These are phyloP conservation scores for Iselma pallidipennis DNA, from an alignment of 2,888 invertebrate species.

Conservation along the genomic window DNA sequence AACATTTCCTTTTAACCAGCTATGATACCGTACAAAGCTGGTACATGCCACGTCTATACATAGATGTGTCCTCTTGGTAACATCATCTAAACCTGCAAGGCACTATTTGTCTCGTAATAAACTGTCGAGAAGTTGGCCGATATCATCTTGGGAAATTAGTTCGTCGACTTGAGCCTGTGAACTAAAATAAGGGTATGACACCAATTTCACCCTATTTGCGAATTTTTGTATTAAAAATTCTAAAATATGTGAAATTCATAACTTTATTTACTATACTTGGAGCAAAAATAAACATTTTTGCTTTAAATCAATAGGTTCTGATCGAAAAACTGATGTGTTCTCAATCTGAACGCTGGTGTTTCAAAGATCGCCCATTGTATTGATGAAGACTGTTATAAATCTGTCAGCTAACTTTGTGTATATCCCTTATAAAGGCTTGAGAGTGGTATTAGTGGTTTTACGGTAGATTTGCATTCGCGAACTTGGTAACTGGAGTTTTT, in stretches of 20 bases:
- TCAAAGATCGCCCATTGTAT: constrained; percentile 33
- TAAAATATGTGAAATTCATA: too few species aligned
- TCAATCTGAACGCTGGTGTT: constrained; percentile 6
- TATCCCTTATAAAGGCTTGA: constrained; percentile 44
- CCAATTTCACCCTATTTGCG: background rate
- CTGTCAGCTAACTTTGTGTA: constrained; percentile 47
- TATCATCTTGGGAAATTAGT: constrained; percentile 4
- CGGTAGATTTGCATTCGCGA: constrained; percentile 53
- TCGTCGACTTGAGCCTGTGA: constrained; percentile 1
- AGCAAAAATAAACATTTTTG: too few species aligned
- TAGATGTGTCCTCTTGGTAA: background rate
- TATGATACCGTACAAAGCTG: background rate
- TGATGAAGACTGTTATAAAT: constrained; percentile 48
- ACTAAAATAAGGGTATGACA: background rate
- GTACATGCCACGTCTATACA: background rate
- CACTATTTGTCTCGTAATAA: constrained; percentile 4
- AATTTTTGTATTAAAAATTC: background rate
- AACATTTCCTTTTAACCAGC: background rate
- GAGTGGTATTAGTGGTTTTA: constrained; percentile 52
- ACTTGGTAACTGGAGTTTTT: too few species aligned
- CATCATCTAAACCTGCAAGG: background rate
- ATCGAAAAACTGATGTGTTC: too few species aligned
- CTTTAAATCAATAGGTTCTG: too few species aligned
- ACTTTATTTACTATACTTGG: too few species aligned
- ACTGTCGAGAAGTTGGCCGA: constrained; percentile 2